A percentile compares a stretch with the other conserved stretches of the same genome.
Conservation (phyloP, 23 tunicate species). For the Styela clava region DNA sequence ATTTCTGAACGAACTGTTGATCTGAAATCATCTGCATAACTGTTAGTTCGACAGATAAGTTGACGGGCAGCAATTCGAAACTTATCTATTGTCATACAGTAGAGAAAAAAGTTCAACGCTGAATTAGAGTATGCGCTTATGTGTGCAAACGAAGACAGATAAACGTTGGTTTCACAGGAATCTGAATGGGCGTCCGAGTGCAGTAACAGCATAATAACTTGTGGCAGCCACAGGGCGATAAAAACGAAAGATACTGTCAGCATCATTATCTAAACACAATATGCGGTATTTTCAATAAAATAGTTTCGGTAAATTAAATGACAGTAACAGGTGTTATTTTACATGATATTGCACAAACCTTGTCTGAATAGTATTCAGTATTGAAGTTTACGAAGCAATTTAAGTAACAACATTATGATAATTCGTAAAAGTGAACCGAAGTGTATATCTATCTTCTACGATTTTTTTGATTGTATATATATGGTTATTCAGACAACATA, state of each 20-base stretch:
- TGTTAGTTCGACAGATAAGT: not conserved
- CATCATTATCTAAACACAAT: constrained; percentile 71
- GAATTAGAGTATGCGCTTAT: constrained; percentile 61
- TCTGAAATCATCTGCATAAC: not conserved
- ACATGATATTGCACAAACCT: too few relatives aligned
- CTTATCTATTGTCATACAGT: constrained; percentile 66
- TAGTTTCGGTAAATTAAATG: not conserved
- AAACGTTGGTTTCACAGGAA: constrained; percentile 28
- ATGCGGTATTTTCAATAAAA: not conserved
- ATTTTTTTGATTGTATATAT: too few relatives aligned
- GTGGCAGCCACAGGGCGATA: constrained; percentile 71
- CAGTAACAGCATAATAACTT: constrained; percentile 35
- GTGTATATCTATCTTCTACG: too few relatives aligned
- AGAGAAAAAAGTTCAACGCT: constrained; percentile 69
- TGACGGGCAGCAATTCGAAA: constrained; percentile 46
- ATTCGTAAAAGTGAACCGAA: too few relatives aligned
- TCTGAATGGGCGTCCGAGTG: constrained; percentile 75
- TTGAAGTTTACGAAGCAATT: too few relatives aligned
- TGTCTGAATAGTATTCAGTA: too few relatives aligned
- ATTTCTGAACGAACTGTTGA: not conserved
- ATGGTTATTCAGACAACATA: too few relatives aligned
- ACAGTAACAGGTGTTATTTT: too few relatives aligned
- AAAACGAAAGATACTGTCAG: constrained; percentile 49
- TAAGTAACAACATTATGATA: too few relatives aligned
- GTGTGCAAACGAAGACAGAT: constrained; percentile 41